Conservation (phyloP, 2,888 invertebrate species). For the Hermaeophaga mercurialis region DNA sequence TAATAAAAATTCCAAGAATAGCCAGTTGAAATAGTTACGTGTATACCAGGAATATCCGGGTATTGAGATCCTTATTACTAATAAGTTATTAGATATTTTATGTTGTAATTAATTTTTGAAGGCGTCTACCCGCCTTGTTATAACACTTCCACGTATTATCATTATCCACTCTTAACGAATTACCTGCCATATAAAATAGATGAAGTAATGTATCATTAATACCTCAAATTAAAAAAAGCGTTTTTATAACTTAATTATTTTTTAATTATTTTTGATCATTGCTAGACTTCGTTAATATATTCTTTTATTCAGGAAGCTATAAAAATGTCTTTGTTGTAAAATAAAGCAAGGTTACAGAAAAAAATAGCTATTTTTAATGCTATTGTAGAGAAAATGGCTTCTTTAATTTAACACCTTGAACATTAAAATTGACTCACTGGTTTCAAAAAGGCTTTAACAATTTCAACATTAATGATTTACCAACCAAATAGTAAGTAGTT, state of each 20-base stretch:
- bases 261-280: background rate
- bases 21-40: background rate
- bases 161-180: background rate
- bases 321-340: background rate
- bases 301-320: slow-evolving; percentile 1
- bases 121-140: background rate
- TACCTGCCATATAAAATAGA: background rate
- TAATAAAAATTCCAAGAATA: background rate
- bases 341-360: background rate
- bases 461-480: too few relatives aligned
- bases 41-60: background rate
- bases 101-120: background rate
- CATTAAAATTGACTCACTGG: too few relatives aligned
- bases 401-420: too few relatives aligned
- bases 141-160: background rate
- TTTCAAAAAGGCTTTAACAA: too few relatives aligned
- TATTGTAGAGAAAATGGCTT: too few relatives aligned
- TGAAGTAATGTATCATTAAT: background rate
- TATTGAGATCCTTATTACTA: background rate
- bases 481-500: too few relatives aligned
- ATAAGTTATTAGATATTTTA: background rate
- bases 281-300: background rate
- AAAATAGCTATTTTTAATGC: too few relatives aligned
- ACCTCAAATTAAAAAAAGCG: background rate
- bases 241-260: background rate